A percentile compares a stretch with the other conserved stretches of the same genome.
These are phyloP conservation scores for Mercenaria mercenaria DNA, from an alignment of 1,140 invertebrate genomes.

Conservation along the genomic window DNA sequence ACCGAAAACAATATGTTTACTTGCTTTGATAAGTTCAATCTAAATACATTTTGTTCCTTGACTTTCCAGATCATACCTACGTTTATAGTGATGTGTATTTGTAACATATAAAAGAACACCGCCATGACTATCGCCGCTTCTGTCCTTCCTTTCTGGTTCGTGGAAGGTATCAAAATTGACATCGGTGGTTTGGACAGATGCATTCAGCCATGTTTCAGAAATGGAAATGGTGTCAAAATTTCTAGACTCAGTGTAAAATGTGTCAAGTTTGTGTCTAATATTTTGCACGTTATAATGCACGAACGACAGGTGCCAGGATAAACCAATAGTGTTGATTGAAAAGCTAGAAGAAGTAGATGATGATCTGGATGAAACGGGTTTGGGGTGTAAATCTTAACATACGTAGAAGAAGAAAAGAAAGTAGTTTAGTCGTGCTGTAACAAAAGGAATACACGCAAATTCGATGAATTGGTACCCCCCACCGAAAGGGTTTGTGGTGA, in stretches of 20 bases:
- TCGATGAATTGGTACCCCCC: too few relatives aligned
- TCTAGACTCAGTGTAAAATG: neutral
- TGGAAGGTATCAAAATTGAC: neutral
- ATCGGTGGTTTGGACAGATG: neutral
- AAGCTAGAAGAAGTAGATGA: neutral
- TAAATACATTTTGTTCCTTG: neutral
- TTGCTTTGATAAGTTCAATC: neutral
- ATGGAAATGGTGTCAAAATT: conserved; percentile 10
- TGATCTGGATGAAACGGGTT: neutral
- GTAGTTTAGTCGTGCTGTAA: neutral
- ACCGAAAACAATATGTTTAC: conserved; percentile 11
- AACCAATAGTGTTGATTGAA: neutral
- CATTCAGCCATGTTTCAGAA: conserved; percentile 23
- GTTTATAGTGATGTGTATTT: neutral
- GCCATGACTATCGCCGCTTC: neutral
- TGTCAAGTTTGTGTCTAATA: neutral
- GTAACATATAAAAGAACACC: conserved; percentile 12
- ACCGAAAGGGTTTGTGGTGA: too few relatives aligned
- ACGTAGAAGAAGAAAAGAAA: neutral
- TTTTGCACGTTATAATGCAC: neutral
- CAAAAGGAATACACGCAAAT: neutral
- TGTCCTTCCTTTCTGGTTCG: conserved; percentile 23
- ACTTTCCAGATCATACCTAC: neutral
- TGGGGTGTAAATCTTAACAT: neutral
- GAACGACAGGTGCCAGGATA: neutral